Conservation (phyloP, 2,797 vertebrate genomes). For the Squalus acanthias region DNA sequence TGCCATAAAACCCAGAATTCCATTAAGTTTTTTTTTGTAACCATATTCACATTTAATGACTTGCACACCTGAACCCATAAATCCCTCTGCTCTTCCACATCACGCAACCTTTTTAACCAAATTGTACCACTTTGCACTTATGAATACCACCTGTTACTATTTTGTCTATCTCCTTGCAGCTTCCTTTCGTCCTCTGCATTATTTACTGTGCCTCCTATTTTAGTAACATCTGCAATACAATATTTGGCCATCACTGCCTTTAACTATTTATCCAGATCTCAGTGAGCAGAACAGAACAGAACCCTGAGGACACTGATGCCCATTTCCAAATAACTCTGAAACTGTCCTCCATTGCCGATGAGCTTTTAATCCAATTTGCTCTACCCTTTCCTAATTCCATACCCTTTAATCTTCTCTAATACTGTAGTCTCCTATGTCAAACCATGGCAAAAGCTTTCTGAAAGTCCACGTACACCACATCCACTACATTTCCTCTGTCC, state of each 20-base stretch:
- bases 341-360: neutral
- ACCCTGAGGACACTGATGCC: neutral
- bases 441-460: neutral
- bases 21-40: no score
- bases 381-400: neutral
- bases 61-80: no score
- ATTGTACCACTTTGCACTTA: no score
- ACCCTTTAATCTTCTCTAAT: neutral
- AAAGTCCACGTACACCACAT: neutral
- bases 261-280: neutral
- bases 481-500: neutral
- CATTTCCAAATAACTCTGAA: neutral
- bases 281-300: neutral
- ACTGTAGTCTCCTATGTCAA: neutral
- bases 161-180: neutral
- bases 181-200: neutral
- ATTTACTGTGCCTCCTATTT: neutral
- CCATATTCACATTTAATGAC: no score
- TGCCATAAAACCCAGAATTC: no score
- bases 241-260: neutral
- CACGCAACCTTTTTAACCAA: no score
- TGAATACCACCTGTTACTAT: no score
- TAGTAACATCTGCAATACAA: neutral
- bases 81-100: neutral
- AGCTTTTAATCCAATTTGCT: neutral